Percentiles rank a stretch among this genome's conserved stretches.
phyloP scores from a whole-genome alignment of 2,113 vertebrate species.

The Nycticebus coucang region DNA sequence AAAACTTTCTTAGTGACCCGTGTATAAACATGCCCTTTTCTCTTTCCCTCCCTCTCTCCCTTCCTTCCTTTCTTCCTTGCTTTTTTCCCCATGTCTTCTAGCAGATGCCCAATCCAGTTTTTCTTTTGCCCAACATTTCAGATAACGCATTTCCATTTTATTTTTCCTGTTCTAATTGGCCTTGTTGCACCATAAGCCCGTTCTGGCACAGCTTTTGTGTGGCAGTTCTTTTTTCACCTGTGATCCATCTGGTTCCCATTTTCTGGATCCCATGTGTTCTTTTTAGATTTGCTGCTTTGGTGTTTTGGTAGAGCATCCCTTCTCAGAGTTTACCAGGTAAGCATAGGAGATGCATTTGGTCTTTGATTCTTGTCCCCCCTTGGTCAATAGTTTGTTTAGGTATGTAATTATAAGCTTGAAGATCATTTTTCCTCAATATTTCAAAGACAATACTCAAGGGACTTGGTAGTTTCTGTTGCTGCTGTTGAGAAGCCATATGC shows the following conservation, averaged over 20 bases:
- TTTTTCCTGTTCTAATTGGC: neutral
- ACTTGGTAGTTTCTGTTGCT: neutral
- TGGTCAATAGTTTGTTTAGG: neutral
- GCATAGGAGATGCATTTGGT: neutral
- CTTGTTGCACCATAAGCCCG: neutral
- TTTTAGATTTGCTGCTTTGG: neutral
- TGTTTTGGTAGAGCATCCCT: neutral
- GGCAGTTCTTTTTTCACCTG: neutral
- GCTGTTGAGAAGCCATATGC: neutral
- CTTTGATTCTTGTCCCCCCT: neutral
- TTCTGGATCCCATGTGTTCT: neutral
- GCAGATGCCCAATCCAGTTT: fast-evolving
- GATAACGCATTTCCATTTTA: too few relatives aligned
- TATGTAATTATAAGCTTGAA: neutral
- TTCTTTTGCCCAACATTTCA: neutral
- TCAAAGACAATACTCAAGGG: neutral
- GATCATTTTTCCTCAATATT: neutral
- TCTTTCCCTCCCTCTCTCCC: neutral
- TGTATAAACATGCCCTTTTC: neutral
- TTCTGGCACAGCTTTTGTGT: neutral
- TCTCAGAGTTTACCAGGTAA: neutral
- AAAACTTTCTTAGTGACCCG: too few relatives aligned
- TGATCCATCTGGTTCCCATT: neutral
- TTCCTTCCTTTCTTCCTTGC: too few relatives aligned
- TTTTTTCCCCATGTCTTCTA: neutral